Conservation (phyloP, 2,797 vertebrate genomes). For the Sparidentex hasta region DNA sequence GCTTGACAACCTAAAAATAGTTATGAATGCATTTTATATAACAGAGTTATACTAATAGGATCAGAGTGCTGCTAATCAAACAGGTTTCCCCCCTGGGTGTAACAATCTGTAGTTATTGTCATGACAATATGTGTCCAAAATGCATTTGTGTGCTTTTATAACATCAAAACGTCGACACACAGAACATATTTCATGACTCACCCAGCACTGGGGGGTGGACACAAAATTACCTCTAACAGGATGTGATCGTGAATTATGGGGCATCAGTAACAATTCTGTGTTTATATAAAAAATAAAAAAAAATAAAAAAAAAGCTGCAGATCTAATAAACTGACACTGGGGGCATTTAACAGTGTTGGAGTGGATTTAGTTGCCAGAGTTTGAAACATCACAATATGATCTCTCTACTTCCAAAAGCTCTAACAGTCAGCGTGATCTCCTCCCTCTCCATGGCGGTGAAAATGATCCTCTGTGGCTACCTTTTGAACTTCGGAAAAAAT, state of each 20-base stretch:
- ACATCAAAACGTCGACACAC: conserved; percentile 2
- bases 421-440: background rate
- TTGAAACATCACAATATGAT: background rate
- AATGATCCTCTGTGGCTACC: conserved; percentile 11
- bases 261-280: background rate
- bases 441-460: background rate
- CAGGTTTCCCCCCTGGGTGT: background rate
- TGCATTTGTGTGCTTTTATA: conserved; percentile 1
- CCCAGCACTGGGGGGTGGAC: background rate
- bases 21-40: conserved; percentile 3
- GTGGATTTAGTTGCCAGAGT: conserved; percentile 11
- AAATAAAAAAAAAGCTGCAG: background rate
- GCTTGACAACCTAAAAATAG: conserved; percentile 10
- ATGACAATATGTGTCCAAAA: conserved; percentile 6
- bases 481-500: conserved; percentile 16
- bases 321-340: background rate
- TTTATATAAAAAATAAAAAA: background rate
- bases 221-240: conserved; percentile 6
- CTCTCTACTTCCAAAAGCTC: background rate
- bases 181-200: background rate
- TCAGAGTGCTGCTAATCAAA: background rate
- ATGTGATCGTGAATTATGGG: background rate
- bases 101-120: conserved; percentile 13
- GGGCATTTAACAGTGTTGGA: background rate
- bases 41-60: background rate